Base-by-base conservation (phyloP, 2,888 invertebrate species). In the Apodemia duryi region DNA sequence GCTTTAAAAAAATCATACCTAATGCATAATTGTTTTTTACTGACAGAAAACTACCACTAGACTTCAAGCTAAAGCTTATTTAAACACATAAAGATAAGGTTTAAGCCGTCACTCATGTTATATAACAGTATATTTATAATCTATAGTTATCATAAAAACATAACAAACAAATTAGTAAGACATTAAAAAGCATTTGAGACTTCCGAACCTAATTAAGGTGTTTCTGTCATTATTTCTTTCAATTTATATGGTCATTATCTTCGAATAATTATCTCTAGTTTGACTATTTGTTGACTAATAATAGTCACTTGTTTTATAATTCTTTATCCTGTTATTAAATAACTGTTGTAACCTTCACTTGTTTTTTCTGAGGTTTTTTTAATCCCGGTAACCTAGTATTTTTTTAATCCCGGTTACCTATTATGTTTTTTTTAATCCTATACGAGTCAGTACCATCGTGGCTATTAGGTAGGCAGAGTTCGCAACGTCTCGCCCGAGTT, bases 191-290 rank as follows among this genome's bases (percentile, higher is more conserved):
- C 78, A 79, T 82, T 82, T 71, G 77, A 79, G 77, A 85, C 85
- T 85, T 88, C 86, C 87, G 83, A 85, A 82, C 77, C 81, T 85
- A 88, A 88, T 89, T 86, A 86, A 85, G 85, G 81, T 75, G 81
- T 74, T 79, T 78, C 76, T 74, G 70, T 74, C 72, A 69, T 73
- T 72, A 72, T 79, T 75, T 71, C 76, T 84, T 71, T 78, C 77
- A 46, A 82, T 83, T 83, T 82, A 76, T 84, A 84, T 84, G 81
- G 77, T 78, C 76, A 81, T 88, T 87, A 85, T 81, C 84, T 80
- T 82, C 80, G 81, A 82, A 81, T 81, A 82, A 54, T 57, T 57
- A 57, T 57, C 57, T 28, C 46, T 13, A 29, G 13, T 57, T 28
- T 32, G 77, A 60, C 80, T 80, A 84, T 83, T 82, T 82, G 80